Conservation (phyloP, 1,140 invertebrate genomes). For the Pogonomyrmex barbatus region DNA sequence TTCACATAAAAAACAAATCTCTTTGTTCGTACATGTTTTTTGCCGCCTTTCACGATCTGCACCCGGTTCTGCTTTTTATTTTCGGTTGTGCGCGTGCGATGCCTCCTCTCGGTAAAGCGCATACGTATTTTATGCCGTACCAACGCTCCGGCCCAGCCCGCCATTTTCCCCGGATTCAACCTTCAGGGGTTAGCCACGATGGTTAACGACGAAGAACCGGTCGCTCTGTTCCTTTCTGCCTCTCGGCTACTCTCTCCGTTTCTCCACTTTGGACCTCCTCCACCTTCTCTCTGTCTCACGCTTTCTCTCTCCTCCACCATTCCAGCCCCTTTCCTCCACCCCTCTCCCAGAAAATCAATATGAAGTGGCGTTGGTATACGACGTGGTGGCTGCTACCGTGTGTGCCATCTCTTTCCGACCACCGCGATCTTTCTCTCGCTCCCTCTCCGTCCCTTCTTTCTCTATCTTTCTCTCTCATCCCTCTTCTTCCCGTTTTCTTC, state of each 20-base stretch:
- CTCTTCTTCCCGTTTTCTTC: neutral
- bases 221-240: conserved; percentile 27
- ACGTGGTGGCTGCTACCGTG: conserved; percentile 79
- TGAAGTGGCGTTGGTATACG: conserved; percentile 79
- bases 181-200: conserved; percentile 64
- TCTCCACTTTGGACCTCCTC: conserved; percentile 46
- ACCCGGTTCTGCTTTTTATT: neutral
- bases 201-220: conserved; percentile 67
- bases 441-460: neutral
- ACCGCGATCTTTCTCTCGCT: conserved; percentile 42
- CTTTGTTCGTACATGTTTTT: neutral
- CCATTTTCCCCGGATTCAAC: conserved; percentile 72
- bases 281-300: conserved; percentile 42
- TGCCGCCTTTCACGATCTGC: neutral
- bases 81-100: conserved; percentile 2
- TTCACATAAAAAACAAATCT: conserved; percentile 1
- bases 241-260: conserved; percentile 23
- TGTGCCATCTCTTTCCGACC: conserved; percentile 62
- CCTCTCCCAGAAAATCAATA: conserved; percentile 83
- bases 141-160: conserved; percentile 27
- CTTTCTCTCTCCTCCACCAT: conserved; percentile 57
- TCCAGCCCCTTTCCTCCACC: conserved; percentile 61
- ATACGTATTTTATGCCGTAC: conserved; percentile 56
- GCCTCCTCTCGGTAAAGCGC: conserved; percentile 26
- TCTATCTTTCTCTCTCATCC: neutral